Base-by-base conservation (phyloP, 2,113 vertebrate species). In the Hipposideros armiger region DNA sequence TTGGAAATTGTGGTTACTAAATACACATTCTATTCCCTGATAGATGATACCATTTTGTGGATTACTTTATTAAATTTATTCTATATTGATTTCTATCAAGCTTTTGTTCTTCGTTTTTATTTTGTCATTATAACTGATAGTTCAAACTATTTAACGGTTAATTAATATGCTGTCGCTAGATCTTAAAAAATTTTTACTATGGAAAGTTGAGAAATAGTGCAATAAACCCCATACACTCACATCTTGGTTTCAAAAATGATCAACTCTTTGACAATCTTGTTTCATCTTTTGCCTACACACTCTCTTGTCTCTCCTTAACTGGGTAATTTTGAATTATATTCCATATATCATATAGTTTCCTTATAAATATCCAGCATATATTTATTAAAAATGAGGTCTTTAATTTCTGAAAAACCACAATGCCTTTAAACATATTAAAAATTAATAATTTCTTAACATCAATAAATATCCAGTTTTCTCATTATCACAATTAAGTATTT, bases 61-160 rank as follows among this genome's bases (percentile, higher is more conserved):
- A 83, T 83, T 20, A 11, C 17, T 78, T 94, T 56, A 72, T 66
- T 64, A 93, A 54, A 15, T 42, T 72, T 91, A 82, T 90, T 50
- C 3, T 77, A 17, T 24, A 6, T 45, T 69, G 45, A 85, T 81
- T 89, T 82, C 76, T 69, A 70, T 19, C 19, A 20, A 73, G n/a
- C 2, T 6, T 94, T 67, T 36, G 45, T 90, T 58, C 60, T 74
- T 80, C 24, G 9, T 50, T 73, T 90, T 60, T 76, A 64, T 73
- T 86, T 81, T 90, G 13, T 7, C 30, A 5, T 67, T 78, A 32
- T 56, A 87, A n/a, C 2, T 76, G 20, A 26, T 91, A 87, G 28
- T 36, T 86, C 40, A 47, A 76, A 32, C 5, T 36, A 50, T 82
- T 30, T 67, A 74, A 81, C 4, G 40, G 30, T 62, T 69, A 73